Conservation (phyloP, 2,113 vertebrate genomes). For the Sander vitreus region DNA sequence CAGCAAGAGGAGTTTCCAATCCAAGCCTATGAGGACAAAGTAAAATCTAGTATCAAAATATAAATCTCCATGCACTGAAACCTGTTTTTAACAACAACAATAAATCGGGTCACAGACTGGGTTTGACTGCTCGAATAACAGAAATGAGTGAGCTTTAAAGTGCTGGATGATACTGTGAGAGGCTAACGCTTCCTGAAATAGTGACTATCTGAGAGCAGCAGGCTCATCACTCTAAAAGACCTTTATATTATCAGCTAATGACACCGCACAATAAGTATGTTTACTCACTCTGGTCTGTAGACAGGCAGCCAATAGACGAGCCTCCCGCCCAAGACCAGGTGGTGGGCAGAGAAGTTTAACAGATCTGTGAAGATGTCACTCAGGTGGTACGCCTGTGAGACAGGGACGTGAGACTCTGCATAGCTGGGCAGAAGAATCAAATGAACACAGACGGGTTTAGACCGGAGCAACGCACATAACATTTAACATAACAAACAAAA, state of each 20-base stretch:
- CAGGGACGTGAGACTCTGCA: slow-evolving; percentile 90
- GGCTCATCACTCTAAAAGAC: background rate
- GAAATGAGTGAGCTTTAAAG: background rate
- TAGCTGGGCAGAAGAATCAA: slow-evolving; percentile 72
- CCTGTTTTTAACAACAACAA: background rate
- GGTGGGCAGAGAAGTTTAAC: slow-evolving; percentile 92
- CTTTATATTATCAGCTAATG: background rate
- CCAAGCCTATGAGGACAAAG: background rate
- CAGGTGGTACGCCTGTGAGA: slow-evolving; percentile 93
- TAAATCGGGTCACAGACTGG: background rate
- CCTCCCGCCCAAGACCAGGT: slow-evolving; percentile 91
- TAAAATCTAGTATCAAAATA: background rate
- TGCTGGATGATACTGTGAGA: background rate
- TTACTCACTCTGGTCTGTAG: slow-evolving; percentile 95
- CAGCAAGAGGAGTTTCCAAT: background rate
- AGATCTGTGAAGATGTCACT: slow-evolving; percentile 98
- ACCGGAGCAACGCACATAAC: background rate
- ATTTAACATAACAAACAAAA: background rate
- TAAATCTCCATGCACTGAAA: background rate
- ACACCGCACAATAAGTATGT: background rate
- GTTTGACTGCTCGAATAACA: background rate
- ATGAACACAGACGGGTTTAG: slow-evolving; percentile 4
- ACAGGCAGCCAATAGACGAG: slow-evolving; percentile 97
- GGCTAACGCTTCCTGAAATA: background rate
- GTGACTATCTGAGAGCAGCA: background rate